These are phyloP conservation scores for Trichogramma pretiosum DNA, from an alignment of 1,140 invertebrate genomes.

Conservation along the genomic window DNA sequence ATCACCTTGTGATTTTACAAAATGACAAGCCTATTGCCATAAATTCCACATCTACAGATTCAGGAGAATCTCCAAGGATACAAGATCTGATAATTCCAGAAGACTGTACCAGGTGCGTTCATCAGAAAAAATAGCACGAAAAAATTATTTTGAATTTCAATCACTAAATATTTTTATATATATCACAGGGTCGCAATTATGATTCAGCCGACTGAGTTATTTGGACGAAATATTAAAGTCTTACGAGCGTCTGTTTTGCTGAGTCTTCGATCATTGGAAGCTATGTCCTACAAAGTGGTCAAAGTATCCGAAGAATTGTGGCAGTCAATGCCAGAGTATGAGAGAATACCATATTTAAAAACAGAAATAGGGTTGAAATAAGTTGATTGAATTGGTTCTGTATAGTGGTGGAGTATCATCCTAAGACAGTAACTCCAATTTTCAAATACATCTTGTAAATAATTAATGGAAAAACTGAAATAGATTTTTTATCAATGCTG, in stretches of 20 bases:
- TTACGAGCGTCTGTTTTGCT: not conserved
- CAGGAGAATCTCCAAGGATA: not conserved
- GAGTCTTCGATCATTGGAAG: conserved; percentile 1
- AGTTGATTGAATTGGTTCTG: too few species aligned
- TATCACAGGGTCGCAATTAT: conserved; percentile 8
- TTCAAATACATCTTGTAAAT: too few species aligned
- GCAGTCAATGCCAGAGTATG: not conserved
- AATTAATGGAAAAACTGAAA: not conserved
- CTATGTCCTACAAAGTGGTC: conserved; percentile 9
- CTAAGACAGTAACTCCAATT: too few species aligned
- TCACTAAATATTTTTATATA: not conserved
- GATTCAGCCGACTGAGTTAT: not conserved
- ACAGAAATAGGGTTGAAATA: not conserved
- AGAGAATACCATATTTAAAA: conserved; percentile 1
- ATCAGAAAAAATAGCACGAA: not conserved
- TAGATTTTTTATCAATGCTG: too few species aligned
- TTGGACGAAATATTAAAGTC: not conserved
- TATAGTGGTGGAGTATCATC: too few species aligned
- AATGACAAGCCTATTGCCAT: conserved; percentile 27
- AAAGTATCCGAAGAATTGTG: not conserved
- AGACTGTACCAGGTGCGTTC: conserved; percentile 1
- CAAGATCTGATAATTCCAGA: conserved; percentile 5
- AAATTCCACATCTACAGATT: conserved; percentile 36
- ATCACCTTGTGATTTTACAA: conserved; percentile 40
- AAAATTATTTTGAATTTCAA: conserved; percentile 39